Evolutionary conservation across 2,888 invertebrate genomes (phyloP), one percentile per base, ranked within the genome.

Genomic region (Hydropsyche betteni): DNA sequence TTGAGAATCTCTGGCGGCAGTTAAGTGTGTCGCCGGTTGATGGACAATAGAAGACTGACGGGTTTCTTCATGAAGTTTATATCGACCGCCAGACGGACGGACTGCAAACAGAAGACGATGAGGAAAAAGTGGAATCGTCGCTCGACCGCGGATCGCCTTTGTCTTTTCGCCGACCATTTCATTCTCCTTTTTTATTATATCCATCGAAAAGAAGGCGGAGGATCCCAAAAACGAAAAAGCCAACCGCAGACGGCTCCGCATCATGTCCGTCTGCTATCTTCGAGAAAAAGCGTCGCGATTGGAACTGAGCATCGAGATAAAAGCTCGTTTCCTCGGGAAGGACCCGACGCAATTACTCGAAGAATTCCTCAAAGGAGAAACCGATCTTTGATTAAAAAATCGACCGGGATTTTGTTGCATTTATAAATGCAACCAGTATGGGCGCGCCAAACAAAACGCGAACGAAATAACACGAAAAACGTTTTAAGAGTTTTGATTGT

Each of bases 11-110:
- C 36, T 64, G 58, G 24, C 44, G 24, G 16, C 58, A 14, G 64
- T 64, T 64, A 64, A 44, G 64, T 64, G 34, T 64, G 34, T 64
- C 64, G 36, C n/a, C 38, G 3, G 70, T 14, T 70, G 70, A 70
- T 51, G 51, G 70, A 70, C 70, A 70, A 53, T 53, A 53, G 53
- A 70, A 70, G 70, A 70, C 53, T 70, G 70, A 70, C 70, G 70
- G 24, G 69, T 51, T 69, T 69, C 16, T 55, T 55, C 69, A 16
- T 14, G 51, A 51, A 51, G 64, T 64, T 64, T 64, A 64, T 36
- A 64, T 64, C 64, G 34, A 34, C 34, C 64, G 36, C 33, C 36
- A 44, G 44, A 44, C 24, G 61, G 33, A 61, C 8, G 33, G 24
- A 61, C 33, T 16, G 33, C 61, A 61, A 61, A 61, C 16, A 61